Evolutionary conservation across 2,113 vertebrate species (phyloP).

Genomic region (Clinocottus analis): DNA sequence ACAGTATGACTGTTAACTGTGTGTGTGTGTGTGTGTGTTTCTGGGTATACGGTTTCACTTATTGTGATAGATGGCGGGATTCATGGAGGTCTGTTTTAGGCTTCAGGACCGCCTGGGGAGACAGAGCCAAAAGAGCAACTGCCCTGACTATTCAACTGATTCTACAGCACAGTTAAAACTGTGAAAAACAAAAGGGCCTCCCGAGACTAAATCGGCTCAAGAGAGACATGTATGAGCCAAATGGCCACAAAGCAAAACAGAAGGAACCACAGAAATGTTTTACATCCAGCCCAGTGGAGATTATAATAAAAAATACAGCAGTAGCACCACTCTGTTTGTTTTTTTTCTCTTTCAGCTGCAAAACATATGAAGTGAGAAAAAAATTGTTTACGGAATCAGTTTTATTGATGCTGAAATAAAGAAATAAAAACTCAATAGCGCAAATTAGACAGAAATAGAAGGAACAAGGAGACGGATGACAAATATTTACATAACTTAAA

Average conservation of each 20-base stretch:
- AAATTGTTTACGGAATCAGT: neutral
- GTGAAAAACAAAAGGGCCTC: conserved; percentile 60
- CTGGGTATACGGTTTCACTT: conserved; percentile 49
- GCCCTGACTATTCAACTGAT: conserved; percentile 56
- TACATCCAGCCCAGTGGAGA: conserved; percentile 14
- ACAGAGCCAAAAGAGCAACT: conserved; percentile 32
- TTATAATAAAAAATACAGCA: neutral
- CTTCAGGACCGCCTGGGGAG: conserved; percentile 47
- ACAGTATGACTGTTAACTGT: conserved; percentile 28
- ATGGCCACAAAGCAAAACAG: conserved; percentile 40
- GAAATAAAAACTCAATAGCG: neutral
- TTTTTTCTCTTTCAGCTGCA: neutral
- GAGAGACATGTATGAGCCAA: conserved; percentile 41
- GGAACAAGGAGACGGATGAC: neutral
- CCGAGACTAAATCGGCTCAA: conserved; percentile 24
- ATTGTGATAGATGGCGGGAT: conserved; percentile 64
- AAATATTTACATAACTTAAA: neutral
- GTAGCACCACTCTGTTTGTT: neutral
- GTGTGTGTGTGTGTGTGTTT: conserved; percentile 1
- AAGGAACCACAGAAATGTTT: conserved; percentile 55
- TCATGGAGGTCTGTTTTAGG: conserved; percentile 48
- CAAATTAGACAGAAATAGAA: neutral
- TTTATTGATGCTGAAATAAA: neutral
- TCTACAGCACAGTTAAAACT: conserved; percentile 61
- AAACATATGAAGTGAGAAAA: neutral